A percentile compares a stretch with the other conserved stretches of the same genome.
Conservation (phyloP, 2,113 vertebrate genomes). For the Amphiprion ocellaris region DNA sequence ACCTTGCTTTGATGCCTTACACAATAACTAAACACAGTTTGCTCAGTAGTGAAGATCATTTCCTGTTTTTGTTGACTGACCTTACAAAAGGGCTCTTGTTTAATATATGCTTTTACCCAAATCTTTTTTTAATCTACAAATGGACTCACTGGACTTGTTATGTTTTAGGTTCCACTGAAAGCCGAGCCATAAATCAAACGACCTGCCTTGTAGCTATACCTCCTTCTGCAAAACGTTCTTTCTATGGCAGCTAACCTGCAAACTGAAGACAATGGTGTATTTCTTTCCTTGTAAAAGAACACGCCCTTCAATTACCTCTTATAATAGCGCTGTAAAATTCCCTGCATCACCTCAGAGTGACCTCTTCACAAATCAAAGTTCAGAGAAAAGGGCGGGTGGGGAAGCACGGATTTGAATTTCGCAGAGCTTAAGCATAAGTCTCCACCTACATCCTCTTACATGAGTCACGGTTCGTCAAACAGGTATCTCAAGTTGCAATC, state of each 20-base stretch:
- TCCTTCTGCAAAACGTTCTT: neutral
- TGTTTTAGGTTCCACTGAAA: too few relatives aligned
- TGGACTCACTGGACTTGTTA: too few relatives aligned
- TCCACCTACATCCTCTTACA: slow-evolving; percentile 2
- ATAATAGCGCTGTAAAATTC: neutral
- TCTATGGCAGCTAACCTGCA: neutral
- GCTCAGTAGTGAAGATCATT: neutral
- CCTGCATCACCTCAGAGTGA: neutral
- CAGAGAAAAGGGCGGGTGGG: neutral
- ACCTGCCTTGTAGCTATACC: neutral
- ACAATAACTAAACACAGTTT: neutral
- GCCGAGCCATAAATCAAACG: neutral
- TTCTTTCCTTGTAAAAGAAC: neutral
- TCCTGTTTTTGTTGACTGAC: neutral
- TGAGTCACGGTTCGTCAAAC: slow-evolving; percentile 56
- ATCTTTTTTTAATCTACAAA: neutral
- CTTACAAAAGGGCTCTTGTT: neutral
- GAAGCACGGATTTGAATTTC: slow-evolving; percentile 15
- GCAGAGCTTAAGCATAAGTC: neutral
- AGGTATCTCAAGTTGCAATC: slow-evolving; percentile 30
- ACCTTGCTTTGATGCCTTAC: neutral
- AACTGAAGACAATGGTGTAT: neutral
- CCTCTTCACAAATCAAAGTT: slow-evolving; percentile 55
- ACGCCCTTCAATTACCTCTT: slow-evolving; percentile 24
- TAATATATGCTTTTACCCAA: neutral